A percentile compares a stretch with the other conserved stretches of the same genome.
phyloP scores from a whole-genome alignment of 2,113 vertebrate genomes.

The Spheniscus mendiculus region DNA sequence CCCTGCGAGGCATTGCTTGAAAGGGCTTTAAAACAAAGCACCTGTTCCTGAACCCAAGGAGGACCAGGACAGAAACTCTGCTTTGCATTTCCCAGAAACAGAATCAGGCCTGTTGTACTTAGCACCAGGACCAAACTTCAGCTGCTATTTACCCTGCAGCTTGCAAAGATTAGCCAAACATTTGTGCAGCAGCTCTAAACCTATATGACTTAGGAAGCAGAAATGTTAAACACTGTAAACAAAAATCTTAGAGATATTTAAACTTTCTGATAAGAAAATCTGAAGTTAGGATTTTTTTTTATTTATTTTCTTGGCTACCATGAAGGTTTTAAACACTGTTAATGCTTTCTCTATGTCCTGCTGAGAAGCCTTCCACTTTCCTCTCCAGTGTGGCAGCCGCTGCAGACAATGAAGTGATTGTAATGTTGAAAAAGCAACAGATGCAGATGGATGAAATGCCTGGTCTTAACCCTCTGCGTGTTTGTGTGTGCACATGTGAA shows the following conservation, averaged over 20 bases:
- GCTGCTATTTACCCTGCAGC: slow-evolving; percentile 15
- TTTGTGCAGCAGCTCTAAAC: background rate
- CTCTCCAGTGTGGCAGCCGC: background rate
- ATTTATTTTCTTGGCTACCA: background rate
- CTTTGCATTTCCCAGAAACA: background rate
- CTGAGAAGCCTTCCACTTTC: background rate
- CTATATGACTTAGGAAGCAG: background rate
- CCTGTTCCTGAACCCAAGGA: background rate
- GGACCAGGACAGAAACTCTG: background rate
- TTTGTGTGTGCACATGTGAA: background rate
- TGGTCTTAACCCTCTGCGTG: background rate
- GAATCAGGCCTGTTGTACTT: background rate
- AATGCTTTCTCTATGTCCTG: background rate
- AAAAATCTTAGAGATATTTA: background rate
- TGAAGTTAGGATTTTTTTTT: background rate
- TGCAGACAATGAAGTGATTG: slow-evolving; percentile 13
- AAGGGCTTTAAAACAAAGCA: background rate
- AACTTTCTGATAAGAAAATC: slow-evolving; percentile 11
- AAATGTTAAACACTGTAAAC: background rate
- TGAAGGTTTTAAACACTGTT: background rate
- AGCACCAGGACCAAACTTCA: background rate
- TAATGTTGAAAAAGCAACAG: slow-evolving; percentile 5
- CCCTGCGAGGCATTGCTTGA: background rate
- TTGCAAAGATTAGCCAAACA: background rate
- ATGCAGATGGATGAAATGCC: background rate